Base-by-base conservation (phyloP, 2,888 invertebrate genomes). In the Laothoe populi region DNA sequence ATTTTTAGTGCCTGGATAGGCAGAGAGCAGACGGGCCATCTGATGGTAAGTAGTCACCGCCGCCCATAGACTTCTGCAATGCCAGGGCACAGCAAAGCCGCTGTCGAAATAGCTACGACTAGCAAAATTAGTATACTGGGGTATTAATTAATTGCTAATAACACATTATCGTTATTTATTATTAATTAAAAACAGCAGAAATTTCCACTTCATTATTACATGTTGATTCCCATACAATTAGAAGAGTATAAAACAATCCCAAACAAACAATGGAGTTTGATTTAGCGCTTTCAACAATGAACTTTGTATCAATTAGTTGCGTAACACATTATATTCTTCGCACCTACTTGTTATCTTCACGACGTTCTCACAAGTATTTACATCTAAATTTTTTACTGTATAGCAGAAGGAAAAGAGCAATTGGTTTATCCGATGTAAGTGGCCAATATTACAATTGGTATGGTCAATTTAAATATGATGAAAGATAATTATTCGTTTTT, bases 311-410 rank as follows among this genome's bases (percentile, higher is more conserved):
- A 35, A 35, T 11, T 53, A 53, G 53, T 53, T 35, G 31, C 35
- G 53, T 53, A 53, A 53, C 35, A 53, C 31, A 4, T 26, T 31
- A 19, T 53, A 16, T 35, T 53, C 35, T 53, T 53, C 53, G 19
- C 53, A 53, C 19, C 4, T 46, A 24, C 11, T 46, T 42, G 5
- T 19, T 44, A 19, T 44, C 44, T 19, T 44, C 16, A n/a, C n/a
- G n/a, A n/a, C n/a, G n/a, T n/a, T n/a, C n/a, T n/a, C n/a, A n/a
- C n/a, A n/a, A n/a, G n/a, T n/a, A n/a, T n/a, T n/a, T n/a, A n/a
- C n/a, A n/a, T n/a, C n/a, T n/a, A n/a, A n/a, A n/a, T n/a, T n/a
- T n/a, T n/a, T n/a, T n/a, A n/a, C n/a, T n/a, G n/a, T n/a, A n/a
- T n/a, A n/a, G n/a, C n/a, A n/a, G n/a, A n/a, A n/a, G n/a, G n/a